Percentiles rank a stretch among this genome's conserved stretches.
Conservation (phyloP, 1,140 invertebrate species). For the Drosophila seguyi region DNA sequence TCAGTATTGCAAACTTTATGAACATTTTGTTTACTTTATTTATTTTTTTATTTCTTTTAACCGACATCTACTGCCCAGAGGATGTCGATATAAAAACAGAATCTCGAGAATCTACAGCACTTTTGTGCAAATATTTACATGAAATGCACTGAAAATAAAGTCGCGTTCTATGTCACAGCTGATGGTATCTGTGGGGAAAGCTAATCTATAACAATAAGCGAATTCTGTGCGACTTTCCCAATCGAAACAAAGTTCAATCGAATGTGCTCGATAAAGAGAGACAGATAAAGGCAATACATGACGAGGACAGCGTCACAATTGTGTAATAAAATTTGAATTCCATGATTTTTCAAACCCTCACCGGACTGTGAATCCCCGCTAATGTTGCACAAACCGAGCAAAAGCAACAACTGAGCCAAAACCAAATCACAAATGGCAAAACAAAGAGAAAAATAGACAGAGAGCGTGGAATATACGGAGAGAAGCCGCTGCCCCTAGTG, state of each 20-base stretch:
- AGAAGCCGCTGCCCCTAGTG: background rate
- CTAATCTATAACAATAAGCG: conserved; percentile 16
- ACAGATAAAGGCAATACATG: conserved; percentile 12
- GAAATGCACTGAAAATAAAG: conserved; percentile 22
- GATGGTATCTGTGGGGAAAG: conserved; percentile 14
- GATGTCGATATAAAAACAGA: background rate
- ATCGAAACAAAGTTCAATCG: conserved; percentile 45
- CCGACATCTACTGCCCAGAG: background rate
- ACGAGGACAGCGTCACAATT: conserved; percentile 15
- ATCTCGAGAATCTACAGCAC: background rate
- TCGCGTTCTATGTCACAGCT: conserved; percentile 11
- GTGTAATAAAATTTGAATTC: conserved; percentile 33
- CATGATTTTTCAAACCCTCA: conserved; percentile 10
- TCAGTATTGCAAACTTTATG: background rate
- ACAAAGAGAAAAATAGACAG: conserved; percentile 1
- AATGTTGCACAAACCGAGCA: conserved; percentile 43
- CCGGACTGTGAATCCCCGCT: conserved; percentile 24
- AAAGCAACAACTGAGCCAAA: conserved; percentile 31
- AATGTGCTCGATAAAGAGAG: conserved; percentile 27
- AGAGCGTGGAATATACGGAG: conserved; percentile 1
- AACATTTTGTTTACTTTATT: conserved; percentile 6
- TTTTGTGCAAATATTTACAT: conserved; percentile 28
- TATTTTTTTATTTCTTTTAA: background rate
- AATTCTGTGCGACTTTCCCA: conserved; percentile 20
- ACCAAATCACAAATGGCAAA: conserved; percentile 13